Evolutionary conservation across 2,113 vertebrate species (phyloP).

Genomic region (Rissa tridactyla): DNA sequence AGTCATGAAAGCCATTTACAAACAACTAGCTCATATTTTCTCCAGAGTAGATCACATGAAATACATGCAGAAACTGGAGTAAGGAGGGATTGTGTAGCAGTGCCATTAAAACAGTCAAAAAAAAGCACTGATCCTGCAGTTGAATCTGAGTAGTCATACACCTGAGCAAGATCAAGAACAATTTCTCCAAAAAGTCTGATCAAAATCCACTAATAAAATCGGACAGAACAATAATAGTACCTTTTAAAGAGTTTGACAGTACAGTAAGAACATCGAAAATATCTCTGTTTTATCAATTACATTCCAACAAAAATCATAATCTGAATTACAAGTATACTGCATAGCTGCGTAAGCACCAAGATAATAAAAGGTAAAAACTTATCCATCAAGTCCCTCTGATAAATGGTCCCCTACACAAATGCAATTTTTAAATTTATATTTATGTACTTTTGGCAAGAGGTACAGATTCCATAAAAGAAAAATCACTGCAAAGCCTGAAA

Average conservation of each 20-base stretch:
- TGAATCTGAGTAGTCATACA: background rate
- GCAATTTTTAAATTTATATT: background rate
- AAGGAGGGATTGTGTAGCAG: background rate
- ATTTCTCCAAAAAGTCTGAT: background rate
- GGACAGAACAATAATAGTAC: background rate
- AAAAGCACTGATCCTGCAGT: background rate
- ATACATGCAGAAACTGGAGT: background rate
- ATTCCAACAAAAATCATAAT: background rate
- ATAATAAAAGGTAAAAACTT: background rate
- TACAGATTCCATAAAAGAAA: background rate
- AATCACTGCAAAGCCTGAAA: constrained; percentile 20
- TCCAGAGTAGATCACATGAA: background rate
- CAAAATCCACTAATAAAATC: background rate
- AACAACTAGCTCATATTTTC: background rate
- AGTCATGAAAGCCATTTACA: background rate
- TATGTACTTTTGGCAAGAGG: background rate
- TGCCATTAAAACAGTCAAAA: background rate
- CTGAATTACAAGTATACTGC: background rate
- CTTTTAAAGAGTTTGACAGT: background rate
- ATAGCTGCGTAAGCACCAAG: background rate
- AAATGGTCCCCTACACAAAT: constrained; percentile 45
- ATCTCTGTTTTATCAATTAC: background rate
- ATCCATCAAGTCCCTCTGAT: background rate
- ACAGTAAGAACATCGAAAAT: background rate
- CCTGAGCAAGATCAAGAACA: background rate